Evolutionary conservation across 30 jellyfish, hydroid and myxozoan species (phyloP).

Genomic region (Aurelia sp.): DNA sequence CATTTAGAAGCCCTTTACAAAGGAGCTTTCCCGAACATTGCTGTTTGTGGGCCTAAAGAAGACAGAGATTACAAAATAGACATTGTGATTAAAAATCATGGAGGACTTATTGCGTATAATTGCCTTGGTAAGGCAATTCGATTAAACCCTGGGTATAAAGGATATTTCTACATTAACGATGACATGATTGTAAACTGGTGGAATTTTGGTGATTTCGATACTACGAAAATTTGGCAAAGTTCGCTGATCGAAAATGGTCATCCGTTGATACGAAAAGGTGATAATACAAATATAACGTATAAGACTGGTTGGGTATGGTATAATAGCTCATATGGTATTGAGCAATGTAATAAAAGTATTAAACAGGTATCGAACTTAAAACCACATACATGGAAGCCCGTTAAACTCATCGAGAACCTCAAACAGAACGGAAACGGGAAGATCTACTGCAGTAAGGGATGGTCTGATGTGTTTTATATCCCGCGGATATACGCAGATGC

Average conservation of each 20-base stretch:
- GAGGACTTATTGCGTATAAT: conserved; percentile 74
- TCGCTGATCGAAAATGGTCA: conserved; percentile 68
- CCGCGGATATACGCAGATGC: conserved; percentile 78
- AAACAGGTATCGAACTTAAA: conserved; percentile 23
- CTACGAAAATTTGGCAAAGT: conserved; percentile 84
- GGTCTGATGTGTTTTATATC: conserved; percentile 90
- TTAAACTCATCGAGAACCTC: conserved; percentile 17
- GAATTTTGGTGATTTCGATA: conserved; percentile 74
- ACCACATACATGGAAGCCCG: conserved; percentile 42
- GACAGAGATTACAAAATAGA: conserved; percentile 46
- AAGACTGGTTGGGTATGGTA: conserved; percentile 81
- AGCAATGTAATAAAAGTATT: conserved; percentile 50
- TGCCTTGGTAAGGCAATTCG: conserved; percentile 82
- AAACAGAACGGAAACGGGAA: conserved; percentile 72
- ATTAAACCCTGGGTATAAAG: conserved; percentile 68
- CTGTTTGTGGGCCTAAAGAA: conserved; percentile 79
- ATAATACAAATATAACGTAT: not conserved
- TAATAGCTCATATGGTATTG: conserved; percentile 68
- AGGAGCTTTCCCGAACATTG: conserved; percentile 79
- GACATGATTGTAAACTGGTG: conserved; percentile 93
- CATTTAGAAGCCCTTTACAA: conserved; percentile 64
- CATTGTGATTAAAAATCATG: conserved; percentile 42
- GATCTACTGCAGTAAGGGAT: conserved; percentile 83
- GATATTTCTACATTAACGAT: conserved; percentile 84
- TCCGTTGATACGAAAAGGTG: conserved; percentile 43